Conservation (phyloP, 2,888 invertebrate genomes). For the Unio pictorum region DNA sequence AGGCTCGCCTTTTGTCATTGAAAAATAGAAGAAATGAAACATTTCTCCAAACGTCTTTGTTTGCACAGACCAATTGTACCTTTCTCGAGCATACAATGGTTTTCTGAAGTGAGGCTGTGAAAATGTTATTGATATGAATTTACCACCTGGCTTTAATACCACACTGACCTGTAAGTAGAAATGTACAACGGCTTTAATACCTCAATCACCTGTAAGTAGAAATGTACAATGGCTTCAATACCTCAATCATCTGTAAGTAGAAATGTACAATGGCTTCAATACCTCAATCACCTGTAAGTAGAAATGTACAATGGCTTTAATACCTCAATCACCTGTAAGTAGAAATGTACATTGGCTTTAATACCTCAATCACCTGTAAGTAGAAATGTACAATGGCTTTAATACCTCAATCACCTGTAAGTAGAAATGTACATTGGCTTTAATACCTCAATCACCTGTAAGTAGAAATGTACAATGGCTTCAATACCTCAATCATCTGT, state of each 20-base stretch:
- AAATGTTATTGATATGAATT: conserved; percentile 39
- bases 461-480: conserved; percentile 3
- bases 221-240: too few relatives aligned
- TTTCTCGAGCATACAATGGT: conserved; percentile 25
- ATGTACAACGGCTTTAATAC: too few relatives aligned
- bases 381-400: too few relatives aligned
- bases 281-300: too few relatives aligned
- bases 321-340: conserved; percentile 20
- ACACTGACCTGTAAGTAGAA: conserved; percentile 18
- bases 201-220: too few relatives aligned
- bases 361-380: too few relatives aligned
- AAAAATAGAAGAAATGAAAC: conserved; percentile 35
- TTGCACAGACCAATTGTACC: conserved; percentile 25
- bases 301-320: conserved; percentile 8
- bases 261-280: too few relatives aligned
- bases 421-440: conserved; percentile 3
- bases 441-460: conserved; percentile 21
- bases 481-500: conserved; percentile 23
- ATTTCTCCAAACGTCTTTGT: conserved; percentile 25
- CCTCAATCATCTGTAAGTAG: too few relatives aligned
- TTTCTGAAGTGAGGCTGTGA: conserved; percentile 36
- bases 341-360: not conserved
- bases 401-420: too few relatives aligned
- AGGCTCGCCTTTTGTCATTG: conserved; percentile 28
- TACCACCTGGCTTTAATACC: conserved; percentile 27